Conservation (phyloP, 2,888 invertebrate species). For the Harpagoxenus sublaevis region DNA sequence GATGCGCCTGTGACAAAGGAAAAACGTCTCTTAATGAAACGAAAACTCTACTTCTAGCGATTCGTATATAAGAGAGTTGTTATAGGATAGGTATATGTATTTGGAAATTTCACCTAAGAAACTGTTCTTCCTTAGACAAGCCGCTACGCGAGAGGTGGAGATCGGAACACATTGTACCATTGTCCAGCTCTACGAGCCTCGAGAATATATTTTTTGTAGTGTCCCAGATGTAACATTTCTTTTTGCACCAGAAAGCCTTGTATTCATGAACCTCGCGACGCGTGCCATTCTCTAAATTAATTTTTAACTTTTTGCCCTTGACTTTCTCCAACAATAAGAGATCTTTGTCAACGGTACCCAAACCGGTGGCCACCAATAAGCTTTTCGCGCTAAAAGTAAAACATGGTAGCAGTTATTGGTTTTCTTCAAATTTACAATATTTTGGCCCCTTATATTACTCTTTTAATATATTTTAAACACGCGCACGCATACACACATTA, state of each 20-base stretch:
- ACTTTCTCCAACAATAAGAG: constrained; percentile 70
- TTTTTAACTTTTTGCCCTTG: constrained; percentile 74
- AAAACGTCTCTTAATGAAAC: not conserved
- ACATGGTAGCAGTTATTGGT: too few species aligned
- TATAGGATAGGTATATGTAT: not conserved
- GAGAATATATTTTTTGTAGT: constrained; percentile 85
- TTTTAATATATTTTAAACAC: not conserved
- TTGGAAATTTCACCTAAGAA: constrained; percentile 87
- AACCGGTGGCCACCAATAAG: constrained; percentile 30
- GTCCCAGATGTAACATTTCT: constrained; percentile 88
- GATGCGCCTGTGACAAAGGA: constrained; percentile 87
- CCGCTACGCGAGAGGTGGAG: constrained; percentile 87
- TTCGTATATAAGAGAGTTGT: not conserved
- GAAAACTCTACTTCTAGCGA: not conserved
- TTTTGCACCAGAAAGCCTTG: constrained; percentile 87
- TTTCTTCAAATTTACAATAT: not conserved
- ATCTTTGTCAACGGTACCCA: constrained; percentile 71
- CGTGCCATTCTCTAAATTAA: constrained; percentile 83
- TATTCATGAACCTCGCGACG: constrained; percentile 81
- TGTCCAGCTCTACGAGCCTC: constrained; percentile 86
- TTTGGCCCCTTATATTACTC: not conserved
- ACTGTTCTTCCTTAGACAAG: constrained; percentile 88
- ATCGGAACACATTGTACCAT: constrained; percentile 83
- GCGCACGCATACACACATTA: too few species aligned
- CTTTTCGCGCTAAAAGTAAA: constrained; percentile 66